A percentile compares a stretch with the other conserved stretches of the same genome.
These are phyloP conservation scores for Botia kubotai DNA, from an alignment of 2,797 vertebrate species.

Conservation along the genomic window DNA sequence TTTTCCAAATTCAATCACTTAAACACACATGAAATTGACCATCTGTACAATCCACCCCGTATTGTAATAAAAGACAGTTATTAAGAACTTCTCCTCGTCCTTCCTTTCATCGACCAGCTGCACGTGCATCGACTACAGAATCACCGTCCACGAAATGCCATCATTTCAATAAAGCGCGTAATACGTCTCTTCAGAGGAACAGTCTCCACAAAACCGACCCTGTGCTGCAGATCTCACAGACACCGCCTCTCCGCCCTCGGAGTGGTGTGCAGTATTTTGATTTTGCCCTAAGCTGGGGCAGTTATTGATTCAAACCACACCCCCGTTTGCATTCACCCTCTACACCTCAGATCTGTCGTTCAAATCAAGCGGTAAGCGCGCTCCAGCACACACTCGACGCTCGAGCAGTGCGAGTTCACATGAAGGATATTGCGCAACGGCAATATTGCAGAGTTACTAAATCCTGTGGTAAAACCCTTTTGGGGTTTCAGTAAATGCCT, in stretches of 20 bases:
- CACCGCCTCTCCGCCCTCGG: neutral
- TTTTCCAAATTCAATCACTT: conserved; percentile 19
- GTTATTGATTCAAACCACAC: conserved; percentile 68
- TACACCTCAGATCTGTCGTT: conserved; percentile 58
- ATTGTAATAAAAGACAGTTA: conserved; percentile 3
- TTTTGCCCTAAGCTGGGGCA: conserved; percentile 63
- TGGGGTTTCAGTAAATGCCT: neutral
- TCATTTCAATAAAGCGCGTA: neutral
- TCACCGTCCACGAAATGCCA: conserved; percentile 10
- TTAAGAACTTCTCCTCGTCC: conserved; percentile 9
- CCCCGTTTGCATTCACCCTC: conserved; percentile 70
- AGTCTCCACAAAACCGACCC: neutral
- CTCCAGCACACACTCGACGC: conserved; percentile 17
- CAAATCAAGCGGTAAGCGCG: conserved; percentile 11
- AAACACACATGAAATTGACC: conserved; percentile 2
- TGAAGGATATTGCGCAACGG: conserved; percentile 33
- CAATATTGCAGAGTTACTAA: neutral
- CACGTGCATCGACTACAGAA: conserved; percentile 16
- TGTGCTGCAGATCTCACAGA: neutral
- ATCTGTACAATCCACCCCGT: conserved; percentile 2
- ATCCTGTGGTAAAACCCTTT: neutral
- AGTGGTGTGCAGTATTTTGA: conserved; percentile 40
- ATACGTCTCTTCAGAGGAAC: neutral
- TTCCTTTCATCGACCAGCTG: conserved; percentile 27
- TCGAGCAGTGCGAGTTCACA: neutral